Percentiles rank a stretch among this genome's conserved stretches.
Conservation (phyloP, 37 sponge, comb jelly and placozoan species). For the Tethya wilhelma region DNA sequence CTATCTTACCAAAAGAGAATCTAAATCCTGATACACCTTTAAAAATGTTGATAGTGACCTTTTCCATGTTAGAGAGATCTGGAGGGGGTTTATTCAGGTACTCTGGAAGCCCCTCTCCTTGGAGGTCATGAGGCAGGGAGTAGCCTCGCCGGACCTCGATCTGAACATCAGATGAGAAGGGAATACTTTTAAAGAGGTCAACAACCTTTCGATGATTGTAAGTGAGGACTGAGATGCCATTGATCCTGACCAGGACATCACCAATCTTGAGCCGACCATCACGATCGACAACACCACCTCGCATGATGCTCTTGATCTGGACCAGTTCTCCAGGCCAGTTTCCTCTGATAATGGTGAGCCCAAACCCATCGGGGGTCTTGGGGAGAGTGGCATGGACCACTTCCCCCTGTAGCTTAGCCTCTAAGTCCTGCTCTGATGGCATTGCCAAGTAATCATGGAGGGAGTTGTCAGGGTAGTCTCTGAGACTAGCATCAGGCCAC, state of each 20-base stretch:
- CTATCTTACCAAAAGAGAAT: conserved; percentile 71
- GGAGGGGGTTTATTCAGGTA: conserved; percentile 20
- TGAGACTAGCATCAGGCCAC: conserved; percentile 79
- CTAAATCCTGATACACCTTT: conserved; percentile 97
- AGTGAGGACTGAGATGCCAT: conserved; percentile 84
- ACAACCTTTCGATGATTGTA: conserved; percentile 91
- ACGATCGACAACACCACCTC: conserved; percentile 78
- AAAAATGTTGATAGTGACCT: conserved; percentile 64
- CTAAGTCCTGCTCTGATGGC: conserved; percentile 46
- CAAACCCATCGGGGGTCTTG: conserved; percentile 91
- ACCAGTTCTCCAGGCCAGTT: conserved; percentile 94
- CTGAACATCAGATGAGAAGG: conserved; percentile 61
- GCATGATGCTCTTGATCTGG: conserved; percentile 91
- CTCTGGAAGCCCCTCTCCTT: conserved; percentile 51
- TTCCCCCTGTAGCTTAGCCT: conserved; percentile 72
- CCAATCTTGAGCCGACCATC: conserved; percentile 85
- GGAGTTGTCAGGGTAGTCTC: conserved; percentile 41
- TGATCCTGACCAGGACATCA: conserved; percentile 94
- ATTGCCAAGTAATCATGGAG: conserved; percentile 1
- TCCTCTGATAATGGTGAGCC: conserved; percentile 96
- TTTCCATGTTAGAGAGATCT: conserved; percentile 49
- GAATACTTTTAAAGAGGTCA: conserved; percentile 88
- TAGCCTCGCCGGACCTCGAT: conserved; percentile 83
- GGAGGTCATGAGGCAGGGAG: conserved; percentile 41
- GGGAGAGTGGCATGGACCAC: conserved; percentile 54